Base-by-base conservation (phyloP, 2,113 vertebrate genomes). In the Alces alces region DNA sequence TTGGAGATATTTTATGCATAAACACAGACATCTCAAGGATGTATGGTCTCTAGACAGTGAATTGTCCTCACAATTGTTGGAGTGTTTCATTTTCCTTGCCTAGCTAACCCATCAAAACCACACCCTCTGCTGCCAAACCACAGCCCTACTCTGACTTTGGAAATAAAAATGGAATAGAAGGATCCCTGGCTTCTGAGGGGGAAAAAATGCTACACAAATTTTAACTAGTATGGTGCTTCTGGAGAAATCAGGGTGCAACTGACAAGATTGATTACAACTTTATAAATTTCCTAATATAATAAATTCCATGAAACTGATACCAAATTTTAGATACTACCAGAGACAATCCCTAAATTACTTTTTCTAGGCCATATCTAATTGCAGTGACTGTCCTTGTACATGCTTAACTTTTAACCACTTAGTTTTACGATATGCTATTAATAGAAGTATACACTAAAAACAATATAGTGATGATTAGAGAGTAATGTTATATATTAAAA, bases 121-220 rank as follows among this genome's bases (percentile, higher is more conserved):
- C 73, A 98, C 96, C 86, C 98, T 98, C 80, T 16, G 50, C n/a
- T 79, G 98, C 97, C 96, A 98, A 98, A 91, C 97, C 98, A 96
- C 97, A 96, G 82, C 66, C 92, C 96, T 93, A 83, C 91, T 88
- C 97, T 95, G 94, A 86, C 86, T 95, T 95, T 94, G 85, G 94
- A 98, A 97, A 88, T 97, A 93, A 96, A 98, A 97, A 91, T 36
- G 90, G 64, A 93, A 89, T 86, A 92, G 64, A 82, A 96, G 66
- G 84, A 70, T 97, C 73, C 70, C 36, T 55, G 47, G 19, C 39
- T 95, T 92, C 80, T 86, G 92, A 43, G 5, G 11, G 11, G 43
- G 52, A 80, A 80, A 60, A 91, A 89, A 70, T 25, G 13, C 52
- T 66, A n/a, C 64, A 82, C 54, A 58, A 54, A 86, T 64, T 89